Percentiles rank a stretch among this genome's conserved stretches.
These are phyloP conservation scores for Lordiphosa stackelbergi DNA, from an alignment of 1,140 invertebrate species.

Conservation along the genomic window DNA sequence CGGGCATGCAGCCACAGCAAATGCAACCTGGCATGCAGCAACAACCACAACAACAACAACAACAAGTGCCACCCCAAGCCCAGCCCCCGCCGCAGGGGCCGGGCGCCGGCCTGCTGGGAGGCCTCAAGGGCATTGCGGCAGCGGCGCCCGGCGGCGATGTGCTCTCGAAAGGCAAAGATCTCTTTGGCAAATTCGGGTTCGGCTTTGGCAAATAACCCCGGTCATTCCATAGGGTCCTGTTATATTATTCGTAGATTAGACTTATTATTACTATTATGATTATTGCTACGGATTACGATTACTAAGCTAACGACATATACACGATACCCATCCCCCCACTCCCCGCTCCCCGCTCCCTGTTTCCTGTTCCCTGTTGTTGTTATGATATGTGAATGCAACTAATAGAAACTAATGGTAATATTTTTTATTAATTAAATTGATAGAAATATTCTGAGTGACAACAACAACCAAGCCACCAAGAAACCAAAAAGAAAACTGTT, in stretches of 20 bases:
- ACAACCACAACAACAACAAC: conserved; percentile 65
- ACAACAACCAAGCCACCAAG: conserved; percentile 13
- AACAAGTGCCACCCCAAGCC: conserved; percentile 77
- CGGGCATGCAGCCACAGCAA: conserved; percentile 46
- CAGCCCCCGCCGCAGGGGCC: conserved; percentile 75
- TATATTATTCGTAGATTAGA: conserved; percentile 76
- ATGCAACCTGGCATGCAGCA: conserved; percentile 45
- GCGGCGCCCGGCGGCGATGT: conserved; percentile 89
- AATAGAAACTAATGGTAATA: conserved; percentile 66
- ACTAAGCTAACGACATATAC: conserved; percentile 50
- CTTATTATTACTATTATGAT: conserved; percentile 69
- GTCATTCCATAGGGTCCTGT: conserved; percentile 77
- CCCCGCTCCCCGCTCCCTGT: conserved; percentile 6
- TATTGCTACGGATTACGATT: conserved; percentile 66
- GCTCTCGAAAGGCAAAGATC: conserved; percentile 92
- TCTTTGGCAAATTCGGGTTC: conserved; percentile 93
- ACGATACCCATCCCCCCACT: conserved; percentile 19
- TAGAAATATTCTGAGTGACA: conserved; percentile 60
- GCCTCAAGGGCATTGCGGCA: conserved; percentile 81
- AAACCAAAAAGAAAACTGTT: conserved; percentile 48
- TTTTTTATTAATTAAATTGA: conserved; percentile 75
- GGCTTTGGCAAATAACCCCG: conserved; percentile 85
- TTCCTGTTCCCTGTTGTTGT: conserved; percentile 14
- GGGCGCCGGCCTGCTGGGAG: conserved; percentile 70
- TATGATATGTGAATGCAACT: conserved; percentile 53